Percentiles rank a stretch among this genome's conserved stretches.
phyloP scores from a whole-genome alignment of 2,888 invertebrate genomes.

The Torymus aiolomorphi region DNA sequence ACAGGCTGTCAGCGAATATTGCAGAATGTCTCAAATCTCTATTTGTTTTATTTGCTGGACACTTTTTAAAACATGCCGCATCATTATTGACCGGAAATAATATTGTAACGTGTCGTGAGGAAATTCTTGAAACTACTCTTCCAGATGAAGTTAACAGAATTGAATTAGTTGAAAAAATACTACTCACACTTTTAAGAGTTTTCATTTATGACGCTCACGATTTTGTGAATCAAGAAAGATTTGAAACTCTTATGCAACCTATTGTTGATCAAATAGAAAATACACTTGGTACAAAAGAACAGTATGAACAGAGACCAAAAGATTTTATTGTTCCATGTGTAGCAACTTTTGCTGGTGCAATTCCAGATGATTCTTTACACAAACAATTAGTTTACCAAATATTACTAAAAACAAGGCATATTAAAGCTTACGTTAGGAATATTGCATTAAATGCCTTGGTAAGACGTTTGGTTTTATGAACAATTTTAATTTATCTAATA shows the following conservation, averaged over 20 bases:
- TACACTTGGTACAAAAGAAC: constrained; percentile 80
- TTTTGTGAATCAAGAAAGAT: constrained; percentile 90
- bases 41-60: constrained; percentile 92
- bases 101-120: constrained; percentile 77
- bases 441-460: constrained; percentile 69
- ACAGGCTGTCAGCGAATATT: constrained; percentile 84
- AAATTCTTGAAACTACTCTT: constrained; percentile 79
- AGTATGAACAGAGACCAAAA: constrained; percentile 79
- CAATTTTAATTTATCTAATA: neutral
- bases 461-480: constrained; percentile 54
- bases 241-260: constrained; percentile 89
- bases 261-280: constrained; percentile 93
- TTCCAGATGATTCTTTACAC: constrained; percentile 91
- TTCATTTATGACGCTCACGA: constrained; percentile 90
- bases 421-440: constrained; percentile 82
- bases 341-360: constrained; percentile 88
- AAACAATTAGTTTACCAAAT: constrained; percentile 94
- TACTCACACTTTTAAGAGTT: constrained; percentile 85
- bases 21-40: constrained; percentile 90
- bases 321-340: constrained; percentile 86
- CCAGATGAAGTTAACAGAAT: constrained; percentile 69
- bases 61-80: constrained; percentile 89
- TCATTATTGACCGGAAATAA: constrained; percentile 84
- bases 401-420: constrained; percentile 89
- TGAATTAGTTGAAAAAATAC: constrained; percentile 82